Conservation (phyloP, 2,888 invertebrate genomes). For the Scrobipalpa costella region DNA sequence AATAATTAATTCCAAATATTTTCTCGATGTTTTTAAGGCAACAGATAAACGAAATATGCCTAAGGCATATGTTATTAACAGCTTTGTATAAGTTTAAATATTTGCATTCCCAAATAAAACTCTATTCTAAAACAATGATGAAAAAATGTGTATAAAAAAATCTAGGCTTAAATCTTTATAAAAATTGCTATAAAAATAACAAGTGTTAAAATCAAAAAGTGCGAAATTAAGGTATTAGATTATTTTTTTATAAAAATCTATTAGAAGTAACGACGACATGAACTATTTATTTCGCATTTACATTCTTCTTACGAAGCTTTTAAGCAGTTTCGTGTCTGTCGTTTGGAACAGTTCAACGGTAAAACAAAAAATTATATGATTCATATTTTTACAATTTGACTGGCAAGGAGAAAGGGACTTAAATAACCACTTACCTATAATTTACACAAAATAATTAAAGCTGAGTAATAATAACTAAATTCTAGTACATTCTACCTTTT, state of each 20-base stretch:
- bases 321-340: too few species aligned
- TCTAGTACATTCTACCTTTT: not conserved
- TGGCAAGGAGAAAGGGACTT: too few species aligned
- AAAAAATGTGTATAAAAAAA: not conserved
- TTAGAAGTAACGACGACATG: not conserved
- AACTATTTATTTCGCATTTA: not conserved
- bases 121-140: too few species aligned
- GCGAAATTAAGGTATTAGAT: not conserved
- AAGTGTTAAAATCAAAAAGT: not conserved
- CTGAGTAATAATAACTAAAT: not conserved
- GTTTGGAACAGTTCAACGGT: not conserved
- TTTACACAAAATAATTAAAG: not conserved
- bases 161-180: not conserved
- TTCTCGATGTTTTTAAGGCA: too few species aligned
- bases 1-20: too few species aligned
- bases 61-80: too few species aligned
- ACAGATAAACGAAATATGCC: too few species aligned
- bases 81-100: not conserved
- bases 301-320: not conserved
- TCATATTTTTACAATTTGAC: not conserved
- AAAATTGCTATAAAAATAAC: conserved; percentile 1
- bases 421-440: too few species aligned
- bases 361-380: not conserved
- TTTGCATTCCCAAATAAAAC: not conserved
- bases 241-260: not conserved